A percentile compares a stretch with the other conserved stretches of the same genome.
These are phyloP conservation scores for Bombylius major DNA, from an alignment of 2,888 invertebrate species.

Conservation along the genomic window DNA sequence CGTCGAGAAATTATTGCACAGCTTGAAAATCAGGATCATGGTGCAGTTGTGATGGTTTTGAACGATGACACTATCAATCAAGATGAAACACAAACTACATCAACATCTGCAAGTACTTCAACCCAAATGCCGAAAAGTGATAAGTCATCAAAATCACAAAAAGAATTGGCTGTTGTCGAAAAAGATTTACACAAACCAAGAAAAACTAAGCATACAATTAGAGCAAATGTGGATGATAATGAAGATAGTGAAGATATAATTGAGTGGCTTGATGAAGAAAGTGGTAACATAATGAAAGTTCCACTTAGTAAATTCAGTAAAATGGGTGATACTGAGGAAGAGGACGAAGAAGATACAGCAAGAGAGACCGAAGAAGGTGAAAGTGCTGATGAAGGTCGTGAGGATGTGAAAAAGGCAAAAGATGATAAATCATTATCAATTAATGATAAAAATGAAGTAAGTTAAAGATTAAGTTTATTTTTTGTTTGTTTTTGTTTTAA, in stretches of 20 bases:
- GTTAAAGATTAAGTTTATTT: conserved; percentile 31
- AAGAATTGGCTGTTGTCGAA: neutral
- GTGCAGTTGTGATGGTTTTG: conserved; percentile 34
- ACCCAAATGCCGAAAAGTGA: neutral
- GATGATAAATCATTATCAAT: conserved; percentile 19
- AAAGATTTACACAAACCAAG: neutral
- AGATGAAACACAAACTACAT: neutral
- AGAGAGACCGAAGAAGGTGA: conserved; percentile 7
- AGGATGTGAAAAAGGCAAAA: conserved; percentile 2
- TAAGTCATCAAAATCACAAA: neutral
- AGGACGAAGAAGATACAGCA: neutral
- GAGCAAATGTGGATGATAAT: neutral
- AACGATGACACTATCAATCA: conserved; percentile 20
- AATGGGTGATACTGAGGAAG: neutral
- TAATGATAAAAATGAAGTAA: conserved; percentile 17
- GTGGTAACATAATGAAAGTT: neutral
- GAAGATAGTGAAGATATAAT: conserved; percentile 7
- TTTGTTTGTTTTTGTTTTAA: conserved; percentile 18
- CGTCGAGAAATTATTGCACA: conserved; percentile 35
- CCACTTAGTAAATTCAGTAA: neutral
- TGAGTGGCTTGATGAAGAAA: conserved; percentile 5
- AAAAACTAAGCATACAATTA: conserved; percentile 5
- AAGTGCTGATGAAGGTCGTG: conserved; percentile 5
- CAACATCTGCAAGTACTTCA: neutral
- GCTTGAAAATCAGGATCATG: conserved; percentile 31